Evolutionary conservation across 2,888 invertebrate species (phyloP).

Genomic region (Biston betularia): DNA sequence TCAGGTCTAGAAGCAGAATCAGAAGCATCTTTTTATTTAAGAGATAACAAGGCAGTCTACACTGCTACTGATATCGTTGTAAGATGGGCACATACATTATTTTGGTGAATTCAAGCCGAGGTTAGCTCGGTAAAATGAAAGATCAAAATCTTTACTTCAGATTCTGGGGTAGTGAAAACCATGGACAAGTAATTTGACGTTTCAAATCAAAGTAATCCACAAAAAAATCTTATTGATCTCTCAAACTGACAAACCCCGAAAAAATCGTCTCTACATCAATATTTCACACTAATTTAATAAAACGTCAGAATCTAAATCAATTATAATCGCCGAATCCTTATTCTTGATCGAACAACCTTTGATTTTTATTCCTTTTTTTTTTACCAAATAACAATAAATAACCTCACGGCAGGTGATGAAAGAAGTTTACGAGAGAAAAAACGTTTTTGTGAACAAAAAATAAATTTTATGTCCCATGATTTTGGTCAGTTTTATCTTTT

Average conservation of each 20-base stretch:
- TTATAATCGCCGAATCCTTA: constrained; percentile 60
- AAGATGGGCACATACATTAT: too few species aligned
- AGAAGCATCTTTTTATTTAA: too few species aligned
- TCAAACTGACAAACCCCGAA: constrained; percentile 34
- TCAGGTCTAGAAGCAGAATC: too few species aligned
- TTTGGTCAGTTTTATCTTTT: constrained; percentile 80
- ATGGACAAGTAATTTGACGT: neutral
- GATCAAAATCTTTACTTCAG: neutral
- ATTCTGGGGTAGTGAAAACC: neutral
- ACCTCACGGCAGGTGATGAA: constrained; percentile 78
- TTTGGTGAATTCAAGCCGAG: too few species aligned
- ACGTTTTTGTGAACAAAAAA: constrained; percentile 61
- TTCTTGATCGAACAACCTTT: constrained; percentile 36
- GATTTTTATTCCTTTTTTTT: constrained; percentile 52
- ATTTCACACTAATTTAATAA: constrained; percentile 81
- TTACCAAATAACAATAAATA: constrained; percentile 75
- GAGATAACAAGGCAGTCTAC: too few species aligned
- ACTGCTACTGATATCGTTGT: too few species aligned
- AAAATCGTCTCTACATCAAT: constrained; percentile 61
- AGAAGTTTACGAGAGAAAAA: constrained; percentile 60
- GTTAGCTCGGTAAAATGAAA: too few species aligned
- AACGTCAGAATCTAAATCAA: constrained; percentile 78
- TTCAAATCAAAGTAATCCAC: neutral
- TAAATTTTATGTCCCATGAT: constrained; percentile 78
- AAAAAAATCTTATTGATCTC: neutral